Evolutionary conservation across 2,797 vertebrate species (phyloP).

Genomic region (Clamator glandarius): DNA sequence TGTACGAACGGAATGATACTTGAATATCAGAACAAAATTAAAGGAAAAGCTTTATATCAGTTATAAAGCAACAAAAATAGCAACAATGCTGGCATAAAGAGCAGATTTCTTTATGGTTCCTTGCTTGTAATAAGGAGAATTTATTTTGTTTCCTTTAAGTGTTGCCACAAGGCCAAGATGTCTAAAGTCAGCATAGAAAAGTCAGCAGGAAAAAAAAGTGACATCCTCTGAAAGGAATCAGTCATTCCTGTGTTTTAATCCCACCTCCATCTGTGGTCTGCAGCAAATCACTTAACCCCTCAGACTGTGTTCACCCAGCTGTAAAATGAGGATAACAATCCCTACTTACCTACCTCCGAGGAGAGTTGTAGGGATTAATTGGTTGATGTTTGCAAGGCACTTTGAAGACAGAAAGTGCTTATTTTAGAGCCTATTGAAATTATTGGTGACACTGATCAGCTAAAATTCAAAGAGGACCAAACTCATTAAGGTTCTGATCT

Average conservation of each 20-base stretch:
- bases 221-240: conserved; percentile 33
- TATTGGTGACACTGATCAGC: conserved; percentile 68
- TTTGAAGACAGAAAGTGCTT: conserved; percentile 66
- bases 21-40: background rate
- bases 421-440: conserved; percentile 68
- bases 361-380: conserved; percentile 60
- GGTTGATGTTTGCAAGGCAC: conserved; percentile 47
- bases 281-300: conserved; percentile 66
- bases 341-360: conserved; percentile 62
- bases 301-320: conserved; percentile 65
- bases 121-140: conserved; percentile 1
- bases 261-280: conserved; percentile 53
- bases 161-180: background rate
- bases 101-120: background rate
- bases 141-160: background rate
- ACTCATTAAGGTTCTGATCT: conserved; percentile 31
- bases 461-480: conserved; percentile 60
- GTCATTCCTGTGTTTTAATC: conserved; percentile 55
- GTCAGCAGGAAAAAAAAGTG: background rate
- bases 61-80: background rate
- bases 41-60: background rate
- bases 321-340: conserved; percentile 70
- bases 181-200: conserved; percentile 44
- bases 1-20: background rate
- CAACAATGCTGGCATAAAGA: background rate